Base-by-base conservation (phyloP, 2,888 invertebrate species). In the Agrochola lychnidis region DNA sequence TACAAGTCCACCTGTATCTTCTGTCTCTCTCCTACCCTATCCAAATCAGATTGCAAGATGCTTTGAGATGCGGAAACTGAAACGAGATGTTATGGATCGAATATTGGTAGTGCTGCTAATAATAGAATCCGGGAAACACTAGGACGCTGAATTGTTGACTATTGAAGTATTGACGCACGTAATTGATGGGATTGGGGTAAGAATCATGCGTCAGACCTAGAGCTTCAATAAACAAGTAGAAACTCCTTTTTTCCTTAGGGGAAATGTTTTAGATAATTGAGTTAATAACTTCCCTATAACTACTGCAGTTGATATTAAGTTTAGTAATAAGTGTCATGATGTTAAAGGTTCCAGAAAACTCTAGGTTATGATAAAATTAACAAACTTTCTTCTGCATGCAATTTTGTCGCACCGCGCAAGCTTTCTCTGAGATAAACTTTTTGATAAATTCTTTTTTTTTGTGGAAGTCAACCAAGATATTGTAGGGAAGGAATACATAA, bases 371-470 rank as follows among this genome's bases (percentile, higher is more conserved):
- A 70, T 64, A 40, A 81, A 83, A 74, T 77, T 74, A 59, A 45
- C 25, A 25, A 82, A 84, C 48, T 78, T 73, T 82, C 22, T 48
- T 40, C 53, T 70, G 82, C 74, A 73, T 77, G 57, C 66, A 70
- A 42, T 75, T 78, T 69, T 72, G 82, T 64, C 53, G 64, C 72
- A 57, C 30, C 45, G 51, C 30, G 59, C 42, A 51, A 51, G 30
- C 36, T 53, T 78, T 75, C 68, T 56, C 19, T 42, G 53, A 16
- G 4, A 36, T 36, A 53, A 36, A 25, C 5, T 76, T 79, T 72
- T 30, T 22, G 4, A 36, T 59, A 14, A 12, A n/a, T 16, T 56
- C 14, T 22, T 25, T 12, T 42, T 14, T 63, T 48, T 69, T 72
- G 6, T 57, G 53, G 12, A 25, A 56, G 10, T 1, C 2, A 51